These are phyloP conservation scores for Leptinotarsa tumamoca DNA, from an alignment of 2,888 invertebrate species.

Conservation along the genomic window DNA sequence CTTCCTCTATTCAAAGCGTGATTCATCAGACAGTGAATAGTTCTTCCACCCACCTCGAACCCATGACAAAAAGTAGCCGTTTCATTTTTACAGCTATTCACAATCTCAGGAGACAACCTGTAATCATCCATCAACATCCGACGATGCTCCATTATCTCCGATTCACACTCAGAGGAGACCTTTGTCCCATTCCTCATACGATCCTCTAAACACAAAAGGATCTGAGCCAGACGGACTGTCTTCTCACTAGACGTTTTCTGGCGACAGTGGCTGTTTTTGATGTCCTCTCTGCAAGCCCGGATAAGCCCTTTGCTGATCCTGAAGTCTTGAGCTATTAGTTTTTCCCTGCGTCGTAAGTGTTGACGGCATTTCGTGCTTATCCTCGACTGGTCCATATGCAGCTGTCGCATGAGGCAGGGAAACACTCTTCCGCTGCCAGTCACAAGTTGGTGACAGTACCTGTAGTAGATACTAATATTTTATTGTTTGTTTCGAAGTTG, in stretches of 20 bases:
- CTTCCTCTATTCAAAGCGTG: slow-evolving; percentile 73
- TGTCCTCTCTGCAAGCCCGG: slow-evolving; percentile 90
- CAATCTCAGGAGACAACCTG: slow-evolving; percentile 91
- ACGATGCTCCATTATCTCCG: slow-evolving; percentile 92
- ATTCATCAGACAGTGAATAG: slow-evolving; percentile 96
- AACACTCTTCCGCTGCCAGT: slow-evolving; percentile 79
- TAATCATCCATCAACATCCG: slow-evolving; percentile 94
- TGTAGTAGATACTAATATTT: slow-evolving; percentile 43
- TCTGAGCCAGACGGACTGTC: slow-evolving; percentile 87
- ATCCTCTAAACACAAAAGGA: slow-evolving; percentile 92
- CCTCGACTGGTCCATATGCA: slow-evolving; percentile 81
- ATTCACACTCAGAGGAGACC: slow-evolving; percentile 82
- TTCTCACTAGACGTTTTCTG: slow-evolving; percentile 85
- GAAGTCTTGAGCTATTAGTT: slow-evolving; percentile 90
- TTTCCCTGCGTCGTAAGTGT: slow-evolving; percentile 86
- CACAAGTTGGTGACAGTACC: slow-evolving; percentile 80
- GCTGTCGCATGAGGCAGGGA: slow-evolving; percentile 77
- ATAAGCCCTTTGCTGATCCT: slow-evolving; percentile 89
- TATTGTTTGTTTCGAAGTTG: too few relatives aligned
- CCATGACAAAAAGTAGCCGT: slow-evolving; percentile 81
- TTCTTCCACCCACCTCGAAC: slow-evolving; percentile 84
- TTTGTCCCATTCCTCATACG: slow-evolving; percentile 77
- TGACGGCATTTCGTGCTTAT: slow-evolving; percentile 79
- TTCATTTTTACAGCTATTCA: slow-evolving; percentile 87
- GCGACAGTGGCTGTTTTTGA: slow-evolving; percentile 86